phyloP scores from a whole-genome alignment of 92 coral and sea anemone genomes.

The Porites evermanni region DNA sequence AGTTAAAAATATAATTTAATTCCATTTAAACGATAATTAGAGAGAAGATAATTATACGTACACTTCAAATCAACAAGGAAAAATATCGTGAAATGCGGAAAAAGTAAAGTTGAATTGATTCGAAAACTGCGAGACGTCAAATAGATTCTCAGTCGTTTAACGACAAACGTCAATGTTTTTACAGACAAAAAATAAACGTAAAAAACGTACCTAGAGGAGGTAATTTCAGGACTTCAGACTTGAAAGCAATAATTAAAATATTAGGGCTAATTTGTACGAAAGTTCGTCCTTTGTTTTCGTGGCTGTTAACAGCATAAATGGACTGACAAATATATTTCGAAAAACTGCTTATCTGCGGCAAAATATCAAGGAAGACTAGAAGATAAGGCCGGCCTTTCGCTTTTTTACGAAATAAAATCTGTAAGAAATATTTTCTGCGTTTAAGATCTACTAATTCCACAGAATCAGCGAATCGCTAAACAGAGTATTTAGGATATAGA shows the following conservation, averaged over 20 bases:
- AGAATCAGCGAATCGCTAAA: background rate
- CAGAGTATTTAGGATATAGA: background rate
- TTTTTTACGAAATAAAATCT: background rate
- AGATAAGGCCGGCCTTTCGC: background rate
- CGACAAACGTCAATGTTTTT: no score
- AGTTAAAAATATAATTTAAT: slow-evolving; percentile 34
- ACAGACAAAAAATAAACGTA: background rate
- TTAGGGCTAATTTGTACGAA: slow-evolving; percentile 48
- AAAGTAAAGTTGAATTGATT: background rate
- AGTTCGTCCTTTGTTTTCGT: slow-evolving; percentile 25
- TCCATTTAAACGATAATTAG: slow-evolving; percentile 36
- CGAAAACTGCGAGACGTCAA: background rate
- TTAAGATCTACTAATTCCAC: no score
- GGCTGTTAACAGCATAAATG: slow-evolving; percentile 17
- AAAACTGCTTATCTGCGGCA: background rate
- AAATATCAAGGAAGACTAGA: background rate
- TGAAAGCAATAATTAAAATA: slow-evolving; percentile 30
- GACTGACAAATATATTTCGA: background rate
- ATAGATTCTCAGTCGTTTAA: no score
- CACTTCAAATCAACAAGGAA: background rate
- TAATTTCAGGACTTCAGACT: slow-evolving; percentile 8
- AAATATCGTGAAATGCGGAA: background rate
- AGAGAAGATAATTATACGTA: background rate
- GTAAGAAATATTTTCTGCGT: background rate
- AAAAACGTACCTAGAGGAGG: background rate